Percentiles rank a stretch among this genome's conserved stretches.
phyloP scores from a whole-genome alignment of 2,113 vertebrate species.

The Pseudonaja textilis region DNA sequence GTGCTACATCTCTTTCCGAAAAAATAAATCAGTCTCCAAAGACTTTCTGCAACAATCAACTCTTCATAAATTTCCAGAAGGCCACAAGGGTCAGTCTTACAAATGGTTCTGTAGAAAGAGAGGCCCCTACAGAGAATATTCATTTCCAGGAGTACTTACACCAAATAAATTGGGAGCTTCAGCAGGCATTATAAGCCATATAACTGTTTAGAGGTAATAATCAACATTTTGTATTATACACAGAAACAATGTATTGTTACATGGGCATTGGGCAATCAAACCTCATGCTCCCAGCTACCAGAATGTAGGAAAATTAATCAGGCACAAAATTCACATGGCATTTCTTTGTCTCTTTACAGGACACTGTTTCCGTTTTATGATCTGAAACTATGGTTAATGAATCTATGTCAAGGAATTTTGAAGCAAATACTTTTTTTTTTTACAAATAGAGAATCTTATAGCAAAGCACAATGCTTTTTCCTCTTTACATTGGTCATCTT shows the following conservation, averaged over 20 bases:
- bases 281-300: not conserved
- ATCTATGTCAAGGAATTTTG: not conserved
- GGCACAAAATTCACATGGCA: not conserved
- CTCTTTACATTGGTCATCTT: not conserved
- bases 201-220: not conserved
- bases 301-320: not conserved
- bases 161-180: not conserved
- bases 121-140: not conserved
- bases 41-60: not conserved
- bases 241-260: not conserved
- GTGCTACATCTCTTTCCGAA: not conserved
- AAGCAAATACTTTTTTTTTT: not conserved
- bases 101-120: not conserved
- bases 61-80: not conserved
- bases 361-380: not conserved
- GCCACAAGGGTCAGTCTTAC: not conserved
- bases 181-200: not conserved
- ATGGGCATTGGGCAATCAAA: not conserved
- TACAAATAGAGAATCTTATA: not conserved
- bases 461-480: not conserved
- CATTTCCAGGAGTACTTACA: not conserved
- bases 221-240: not conserved
- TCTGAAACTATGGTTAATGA: not conserved
- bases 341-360: not conserved
- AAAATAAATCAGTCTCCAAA: not conserved